A percentile compares a stretch with the other conserved stretches of the same genome.
Evolutionary conservation across 2,797 vertebrate genomes (phyloP).

Genomic region (Anas capensis): DNA sequence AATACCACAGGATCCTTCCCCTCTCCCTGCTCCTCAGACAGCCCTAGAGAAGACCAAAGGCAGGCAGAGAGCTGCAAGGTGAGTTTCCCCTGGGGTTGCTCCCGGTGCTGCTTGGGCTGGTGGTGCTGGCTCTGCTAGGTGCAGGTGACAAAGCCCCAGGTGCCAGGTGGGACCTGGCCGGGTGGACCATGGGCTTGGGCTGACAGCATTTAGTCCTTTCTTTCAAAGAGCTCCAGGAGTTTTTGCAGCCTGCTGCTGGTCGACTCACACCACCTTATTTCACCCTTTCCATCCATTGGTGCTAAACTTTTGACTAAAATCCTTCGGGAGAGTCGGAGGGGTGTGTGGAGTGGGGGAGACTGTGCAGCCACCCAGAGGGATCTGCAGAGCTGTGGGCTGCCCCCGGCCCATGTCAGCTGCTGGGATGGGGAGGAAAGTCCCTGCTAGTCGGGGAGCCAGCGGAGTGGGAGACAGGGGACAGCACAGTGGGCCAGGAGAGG

Average conservation of each 20-base stretch:
- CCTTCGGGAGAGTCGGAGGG: accelerated
- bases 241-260: background rate
- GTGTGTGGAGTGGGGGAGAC: background rate
- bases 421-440: background rate
- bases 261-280: background rate
- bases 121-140: background rate
- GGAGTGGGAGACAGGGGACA: background rate
- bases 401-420: accelerated
- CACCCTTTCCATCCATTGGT: background rate
- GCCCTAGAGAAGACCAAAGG: background rate
- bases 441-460: background rate
- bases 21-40: background rate
- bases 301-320: conserved; percentile 45
- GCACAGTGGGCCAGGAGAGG: background rate
- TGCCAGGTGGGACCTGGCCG: background rate
- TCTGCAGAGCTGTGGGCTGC: background rate
- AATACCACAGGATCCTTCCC: conserved; percentile 24
- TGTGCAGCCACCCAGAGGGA: background rate
- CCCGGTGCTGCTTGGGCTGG: background rate
- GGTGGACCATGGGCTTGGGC: background rate
- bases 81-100: conserved; percentile 8
- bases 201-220: background rate
- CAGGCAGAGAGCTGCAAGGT: conserved; percentile 33
- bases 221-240: background rate
- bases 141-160: background rate